phyloP scores from a whole-genome alignment of 1,140 invertebrate species.

The Drosophila subpulchrella region DNA sequence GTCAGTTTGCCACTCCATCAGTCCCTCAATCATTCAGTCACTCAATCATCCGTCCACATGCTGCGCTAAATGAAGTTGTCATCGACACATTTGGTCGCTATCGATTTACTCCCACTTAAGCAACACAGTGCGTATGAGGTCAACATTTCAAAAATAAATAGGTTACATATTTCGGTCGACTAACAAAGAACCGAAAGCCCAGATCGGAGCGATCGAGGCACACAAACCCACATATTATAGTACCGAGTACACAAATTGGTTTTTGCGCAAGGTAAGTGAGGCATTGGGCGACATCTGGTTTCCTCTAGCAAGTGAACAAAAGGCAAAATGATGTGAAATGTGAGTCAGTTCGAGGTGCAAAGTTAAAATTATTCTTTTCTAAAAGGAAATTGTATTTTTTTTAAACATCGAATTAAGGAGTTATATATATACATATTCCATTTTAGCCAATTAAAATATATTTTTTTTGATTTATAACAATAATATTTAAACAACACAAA shows the following conservation, averaged over 20 bases:
- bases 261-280: conserved; percentile 64
- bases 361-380: too few species aligned
- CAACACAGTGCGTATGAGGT: conserved; percentile 65
- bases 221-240: conserved; percentile 11
- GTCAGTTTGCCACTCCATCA: conserved; percentile 24
- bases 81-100: conserved; percentile 74
- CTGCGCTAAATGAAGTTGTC: conserved; percentile 73
- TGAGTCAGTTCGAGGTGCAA: conserved; percentile 44
- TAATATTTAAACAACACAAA: conserved; percentile 8
- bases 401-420: neutral
- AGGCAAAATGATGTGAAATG: conserved; percentile 32
- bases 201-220: conserved; percentile 34
- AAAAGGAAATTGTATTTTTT: too few species aligned
- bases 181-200: conserved; percentile 40
- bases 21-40: conserved; percentile 29
- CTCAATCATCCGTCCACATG: conserved; percentile 49
- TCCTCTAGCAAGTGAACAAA: conserved; percentile 42
- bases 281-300: conserved; percentile 27
- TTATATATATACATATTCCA: neutral
- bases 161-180: conserved; percentile 65
- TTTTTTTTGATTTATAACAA: too few species aligned
- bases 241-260: conserved; percentile 11
- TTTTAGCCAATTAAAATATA: too few species aligned
- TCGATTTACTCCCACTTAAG: conserved; percentile 54
- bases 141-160: conserved; percentile 81